A percentile compares a stretch with the other conserved stretches of the same genome.
phyloP scores from a whole-genome alignment of 2,113 vertebrate genomes.

The Crotalus tigris region DNA sequence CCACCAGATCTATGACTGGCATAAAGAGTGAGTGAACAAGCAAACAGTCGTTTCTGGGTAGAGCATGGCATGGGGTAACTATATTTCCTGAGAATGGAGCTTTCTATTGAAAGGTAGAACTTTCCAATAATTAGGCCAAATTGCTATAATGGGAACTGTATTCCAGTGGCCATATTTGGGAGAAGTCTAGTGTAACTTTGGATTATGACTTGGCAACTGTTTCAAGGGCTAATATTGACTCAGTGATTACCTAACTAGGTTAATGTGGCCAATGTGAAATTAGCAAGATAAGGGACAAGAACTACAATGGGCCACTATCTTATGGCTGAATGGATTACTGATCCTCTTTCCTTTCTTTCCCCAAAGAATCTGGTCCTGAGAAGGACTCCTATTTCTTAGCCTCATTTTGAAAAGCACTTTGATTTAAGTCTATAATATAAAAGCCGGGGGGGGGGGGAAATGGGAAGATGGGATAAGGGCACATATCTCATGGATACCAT shows the following conservation, averaged over 20 bases:
- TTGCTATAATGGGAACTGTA: neutral
- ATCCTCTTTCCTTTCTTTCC: too few species aligned
- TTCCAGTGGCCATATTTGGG: neutral
- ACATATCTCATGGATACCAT: neutral
- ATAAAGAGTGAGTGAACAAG: slow-evolving; percentile 82
- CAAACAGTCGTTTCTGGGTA: neutral
- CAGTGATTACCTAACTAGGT: neutral
- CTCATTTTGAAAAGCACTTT: neutral
- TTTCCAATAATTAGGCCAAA: neutral
- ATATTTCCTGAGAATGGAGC: neutral
- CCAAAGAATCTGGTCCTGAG: neutral
- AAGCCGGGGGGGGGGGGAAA: neutral
- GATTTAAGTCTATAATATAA: neutral
- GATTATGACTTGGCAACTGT: neutral
- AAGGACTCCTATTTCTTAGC: neutral
- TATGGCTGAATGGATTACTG: neutral
- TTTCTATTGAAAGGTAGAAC: neutral
- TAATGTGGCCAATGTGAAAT: neutral
- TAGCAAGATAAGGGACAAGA: neutral
- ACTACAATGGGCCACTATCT: too few species aligned
- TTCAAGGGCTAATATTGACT: neutral
- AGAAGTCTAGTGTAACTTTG: neutral
- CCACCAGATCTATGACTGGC: slow-evolving; percentile 94
- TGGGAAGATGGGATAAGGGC: neutral
- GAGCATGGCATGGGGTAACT: neutral